Evolutionary conservation across 2,888 invertebrate species (phyloP), one percentile per base, ranked within the genome.

Genomic region (Encarsia formosa): DNA sequence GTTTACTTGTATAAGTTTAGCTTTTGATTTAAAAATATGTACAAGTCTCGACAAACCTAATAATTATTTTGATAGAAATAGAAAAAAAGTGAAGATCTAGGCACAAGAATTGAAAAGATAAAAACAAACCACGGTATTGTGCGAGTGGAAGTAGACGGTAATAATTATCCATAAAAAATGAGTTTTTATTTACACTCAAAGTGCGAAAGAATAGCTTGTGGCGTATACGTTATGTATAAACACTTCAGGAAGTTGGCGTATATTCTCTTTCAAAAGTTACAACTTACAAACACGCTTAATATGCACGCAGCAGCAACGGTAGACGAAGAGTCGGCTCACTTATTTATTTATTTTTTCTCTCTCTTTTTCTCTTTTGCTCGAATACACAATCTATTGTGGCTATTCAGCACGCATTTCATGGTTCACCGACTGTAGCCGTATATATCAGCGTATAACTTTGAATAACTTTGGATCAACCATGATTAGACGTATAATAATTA

Each of bases 381-480:
- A 37, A 15, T 16, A 29, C 8, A 29, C 16, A 9, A 29, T 18
- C 38, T 46, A 55, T 55, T 55, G 51, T 43, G 42, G 39, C 40
- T 42, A 26, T 22, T 38, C 42, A 16, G 45, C 41, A 35, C 47
- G 54, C 46, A 54, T 58, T 63, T 65, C 63, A 66, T 59, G 57
- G 58, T 35, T 61, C 53, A 57, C 58, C 63, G 64, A 62, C 61
- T 56, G 61, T 64, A 65, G 65, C 60, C 64, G 60, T 61, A 59
- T 63, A 65, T 67, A 62, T 63, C 60, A 22, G 66, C 69, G 69
- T 68, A 65, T 68, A 65, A 65, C 63, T 67, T 67, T 65, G 66
- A 69, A 70, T 71, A 66, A 58, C 64, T 70, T 71, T 66, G 65
- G 70, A 70, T 70, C 63, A n/a, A n/a, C n/a, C n/a, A n/a, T n/a